Percentiles rank a stretch among this genome's conserved stretches.
These are phyloP conservation scores for Lagopus muta DNA, from an alignment of 2,113 vertebrate genomes.

Conservation along the genomic window DNA sequence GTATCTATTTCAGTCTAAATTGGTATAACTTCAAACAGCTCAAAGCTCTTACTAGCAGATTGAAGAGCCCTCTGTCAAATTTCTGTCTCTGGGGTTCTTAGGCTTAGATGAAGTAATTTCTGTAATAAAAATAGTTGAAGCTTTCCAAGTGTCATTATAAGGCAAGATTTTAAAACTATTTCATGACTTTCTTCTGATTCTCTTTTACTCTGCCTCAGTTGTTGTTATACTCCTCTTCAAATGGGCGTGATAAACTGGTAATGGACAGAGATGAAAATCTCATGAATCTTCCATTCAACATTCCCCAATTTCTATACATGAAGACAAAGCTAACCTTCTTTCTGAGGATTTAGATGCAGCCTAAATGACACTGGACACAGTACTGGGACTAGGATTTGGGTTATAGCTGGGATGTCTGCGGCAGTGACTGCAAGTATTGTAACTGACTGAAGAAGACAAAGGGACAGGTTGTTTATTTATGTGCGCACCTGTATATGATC, in stretches of 20 bases:
- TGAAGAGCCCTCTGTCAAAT: background rate
- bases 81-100: background rate
- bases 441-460: background rate
- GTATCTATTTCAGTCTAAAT: background rate
- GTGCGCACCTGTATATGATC: rapidly evolving
- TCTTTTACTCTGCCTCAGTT: background rate
- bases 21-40: background rate
- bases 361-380: background rate
- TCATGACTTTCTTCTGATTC: background rate
- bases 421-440: background rate
- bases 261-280: background rate
- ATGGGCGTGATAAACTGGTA: background rate
- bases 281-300: background rate
- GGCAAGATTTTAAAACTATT: background rate
- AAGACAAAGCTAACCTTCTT: background rate
- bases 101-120: background rate
- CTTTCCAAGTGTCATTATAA: background rate
- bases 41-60: background rate
- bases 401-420: background rate
- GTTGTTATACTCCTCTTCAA: background rate
- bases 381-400: background rate
- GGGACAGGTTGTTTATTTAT: background rate
- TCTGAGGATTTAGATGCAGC: background rate
- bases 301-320: background rate
- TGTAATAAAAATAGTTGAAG: background rate